Percentiles rank a stretch among this genome's conserved stretches.
Conservation (phyloP, 2,797 vertebrate genomes). For the Lithobates sylvaticus region DNA sequence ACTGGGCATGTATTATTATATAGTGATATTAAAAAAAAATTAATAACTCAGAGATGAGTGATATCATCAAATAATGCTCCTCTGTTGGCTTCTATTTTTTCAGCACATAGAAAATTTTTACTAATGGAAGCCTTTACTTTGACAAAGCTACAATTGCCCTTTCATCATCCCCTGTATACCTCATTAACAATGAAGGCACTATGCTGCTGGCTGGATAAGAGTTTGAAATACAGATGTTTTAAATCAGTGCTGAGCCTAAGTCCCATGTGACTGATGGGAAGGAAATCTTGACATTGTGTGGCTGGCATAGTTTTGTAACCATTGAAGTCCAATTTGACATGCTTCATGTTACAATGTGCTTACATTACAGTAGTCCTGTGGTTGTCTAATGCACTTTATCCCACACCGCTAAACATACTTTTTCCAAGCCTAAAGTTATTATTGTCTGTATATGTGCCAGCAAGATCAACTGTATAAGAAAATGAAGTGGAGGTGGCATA, state of each 20-base stretch:
- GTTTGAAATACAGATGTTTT: slow-evolving; percentile 45
- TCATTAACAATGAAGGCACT: slow-evolving; percentile 43
- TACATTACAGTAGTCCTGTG: slow-evolving; percentile 34
- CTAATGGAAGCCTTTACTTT: slow-evolving; percentile 43
- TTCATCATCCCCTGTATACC: slow-evolving; percentile 10
- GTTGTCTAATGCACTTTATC: slow-evolving; percentile 24
- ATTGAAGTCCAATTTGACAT: slow-evolving; percentile 50
- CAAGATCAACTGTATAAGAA: slow-evolving; percentile 4
- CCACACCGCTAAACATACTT: slow-evolving; percentile 23
- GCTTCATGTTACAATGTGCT: slow-evolving; percentile 35
- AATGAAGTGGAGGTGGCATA: not conserved
- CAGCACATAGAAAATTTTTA: slow-evolving; percentile 21
- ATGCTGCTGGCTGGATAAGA: slow-evolving; percentile 48
- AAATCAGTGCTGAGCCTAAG: slow-evolving; percentile 32
- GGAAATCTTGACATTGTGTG: slow-evolving; percentile 58
- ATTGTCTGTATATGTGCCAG: not conserved
- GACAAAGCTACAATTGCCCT: slow-evolving; percentile 45
- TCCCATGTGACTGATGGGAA: slow-evolving; percentile 44
- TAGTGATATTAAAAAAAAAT: slow-evolving; percentile 2
- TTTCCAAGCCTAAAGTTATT: not conserved
- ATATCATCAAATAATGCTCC: slow-evolving; percentile 22
- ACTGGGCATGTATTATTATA: slow-evolving; percentile 20
- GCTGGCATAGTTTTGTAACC: slow-evolving; percentile 36
- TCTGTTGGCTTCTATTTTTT: slow-evolving; percentile 34
- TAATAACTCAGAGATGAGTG: slow-evolving; percentile 4